phyloP scores from a whole-genome alignment of 2,113 vertebrate species.

The Xiphorhynchus elegans region DNA sequence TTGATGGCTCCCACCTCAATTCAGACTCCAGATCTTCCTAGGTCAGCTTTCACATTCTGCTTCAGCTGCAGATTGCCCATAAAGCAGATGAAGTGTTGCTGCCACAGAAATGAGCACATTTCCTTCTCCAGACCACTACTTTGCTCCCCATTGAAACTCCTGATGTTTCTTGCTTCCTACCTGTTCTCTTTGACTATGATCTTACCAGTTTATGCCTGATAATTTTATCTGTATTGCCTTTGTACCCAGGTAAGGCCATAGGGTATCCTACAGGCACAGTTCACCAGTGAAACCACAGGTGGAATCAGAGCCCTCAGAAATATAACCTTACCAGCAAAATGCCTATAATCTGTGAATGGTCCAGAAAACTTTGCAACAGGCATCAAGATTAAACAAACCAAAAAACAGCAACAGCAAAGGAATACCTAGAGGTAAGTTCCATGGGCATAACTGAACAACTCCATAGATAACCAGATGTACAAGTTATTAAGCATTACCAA shows the following conservation, averaged over 20 bases:
- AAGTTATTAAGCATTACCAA: not conserved
- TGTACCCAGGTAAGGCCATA: not conserved
- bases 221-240: not conserved
- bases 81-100: not conserved
- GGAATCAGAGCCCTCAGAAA: not conserved
- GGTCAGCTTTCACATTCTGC: not conserved
- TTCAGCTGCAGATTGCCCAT: not conserved
- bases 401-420: not conserved
- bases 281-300: not conserved
- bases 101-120: not conserved
- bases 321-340: not conserved
- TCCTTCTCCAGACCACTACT: not conserved
- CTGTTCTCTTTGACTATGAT: not conserved
- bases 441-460: not conserved
- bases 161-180: not conserved
- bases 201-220: not conserved
- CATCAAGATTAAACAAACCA: not conserved
- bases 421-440: not conserved
- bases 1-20: not conserved
- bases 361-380: not conserved
- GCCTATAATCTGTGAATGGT: not conserved
- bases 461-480: not conserved
- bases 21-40: not conserved
- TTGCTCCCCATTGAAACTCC: not conserved
- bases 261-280: not conserved